Conservation (phyloP, 2,888 invertebrate genomes). For the Siphonodentalium dalli region DNA sequence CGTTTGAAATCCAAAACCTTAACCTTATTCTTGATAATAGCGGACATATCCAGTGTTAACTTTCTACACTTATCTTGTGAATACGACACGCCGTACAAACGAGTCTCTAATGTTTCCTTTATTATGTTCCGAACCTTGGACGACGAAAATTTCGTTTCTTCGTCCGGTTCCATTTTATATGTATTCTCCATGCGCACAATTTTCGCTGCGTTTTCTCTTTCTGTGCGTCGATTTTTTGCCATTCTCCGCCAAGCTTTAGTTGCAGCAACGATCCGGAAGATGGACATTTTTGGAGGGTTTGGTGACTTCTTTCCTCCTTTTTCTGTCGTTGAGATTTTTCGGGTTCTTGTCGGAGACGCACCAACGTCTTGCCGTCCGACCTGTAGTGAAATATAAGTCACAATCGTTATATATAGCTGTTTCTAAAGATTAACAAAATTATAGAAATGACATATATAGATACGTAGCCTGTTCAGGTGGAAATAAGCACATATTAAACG, state of each 20-base stretch:
- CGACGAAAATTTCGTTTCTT: conserved; percentile 35
- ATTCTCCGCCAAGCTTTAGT: conserved; percentile 47
- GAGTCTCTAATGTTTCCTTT: conserved; percentile 35
- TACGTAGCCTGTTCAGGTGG: too few relatives aligned
- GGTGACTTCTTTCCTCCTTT: too few relatives aligned
- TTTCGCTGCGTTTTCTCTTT: conserved; percentile 19
- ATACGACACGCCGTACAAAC: conserved; percentile 41
- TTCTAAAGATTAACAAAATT: conserved; percentile 6
- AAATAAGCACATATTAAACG: too few relatives aligned
- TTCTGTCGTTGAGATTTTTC: too few relatives aligned
- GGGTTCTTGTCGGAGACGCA: too few relatives aligned
- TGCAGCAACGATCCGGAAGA: conserved; percentile 45
- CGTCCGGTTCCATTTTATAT: conserved; percentile 45
- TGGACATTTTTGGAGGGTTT: conserved; percentile 34
- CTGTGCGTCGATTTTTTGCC: conserved; percentile 31
- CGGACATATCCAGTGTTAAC: conserved; percentile 41
- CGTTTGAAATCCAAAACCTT: conserved; percentile 46
- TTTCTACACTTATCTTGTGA: conserved; percentile 35
- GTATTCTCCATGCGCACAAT: conserved; percentile 45
- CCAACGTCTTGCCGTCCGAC: too few relatives aligned
- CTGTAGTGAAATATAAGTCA: too few relatives aligned
- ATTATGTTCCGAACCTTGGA: conserved; percentile 38
- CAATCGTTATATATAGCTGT: conserved; percentile 23
- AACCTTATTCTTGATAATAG: conserved; percentile 42
- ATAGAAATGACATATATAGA: neutral